A percentile compares a stretch with the other conserved stretches of the same genome.
These are phyloP conservation scores for Fragum fragum DNA, from an alignment of 2,888 invertebrate species.

Conservation along the genomic window DNA sequence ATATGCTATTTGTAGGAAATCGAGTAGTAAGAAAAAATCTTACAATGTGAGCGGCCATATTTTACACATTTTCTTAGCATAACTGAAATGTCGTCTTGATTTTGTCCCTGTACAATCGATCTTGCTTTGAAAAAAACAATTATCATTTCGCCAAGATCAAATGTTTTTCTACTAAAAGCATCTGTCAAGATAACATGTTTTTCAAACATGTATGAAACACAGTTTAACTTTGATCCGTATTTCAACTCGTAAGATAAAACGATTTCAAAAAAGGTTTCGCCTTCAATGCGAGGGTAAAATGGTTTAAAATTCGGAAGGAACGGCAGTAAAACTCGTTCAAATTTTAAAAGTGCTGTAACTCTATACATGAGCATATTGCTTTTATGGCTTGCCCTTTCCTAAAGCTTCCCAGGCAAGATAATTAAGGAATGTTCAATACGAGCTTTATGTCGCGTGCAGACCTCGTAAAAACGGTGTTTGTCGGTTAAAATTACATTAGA, in stretches of 20 bases:
- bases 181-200: neutral
- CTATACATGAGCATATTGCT: slow-evolving; percentile 19
- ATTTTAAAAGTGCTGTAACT: slow-evolving; percentile 14
- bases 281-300: neutral
- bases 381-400: slow-evolving; percentile 4
- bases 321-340: slow-evolving; percentile 21
- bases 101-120: too few relatives aligned
- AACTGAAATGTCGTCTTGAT: too few relatives aligned
- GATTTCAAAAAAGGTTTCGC: slow-evolving; percentile 6
- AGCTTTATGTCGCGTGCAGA: slow-evolving; percentile 31
- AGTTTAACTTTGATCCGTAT: neutral
- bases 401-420: neutral
- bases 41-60: too few relatives aligned
- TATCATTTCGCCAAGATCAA: too few relatives aligned
- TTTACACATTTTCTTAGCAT: too few relatives aligned
- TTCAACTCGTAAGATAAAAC: neutral
- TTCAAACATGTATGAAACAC: neutral
- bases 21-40: too few relatives aligned
- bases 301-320: slow-evolving; percentile 4
- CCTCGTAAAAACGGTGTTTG: slow-evolving; percentile 11
- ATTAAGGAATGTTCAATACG: slow-evolving; percentile 15
- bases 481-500: slow-evolving; percentile 7
- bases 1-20: too few relatives aligned
- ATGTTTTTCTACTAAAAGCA: neutral
- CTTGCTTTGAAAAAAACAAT: too few relatives aligned